These are phyloP conservation scores for Prunella fulvescens DNA, from an alignment of 2,113 vertebrate species.

Conservation along the genomic window DNA sequence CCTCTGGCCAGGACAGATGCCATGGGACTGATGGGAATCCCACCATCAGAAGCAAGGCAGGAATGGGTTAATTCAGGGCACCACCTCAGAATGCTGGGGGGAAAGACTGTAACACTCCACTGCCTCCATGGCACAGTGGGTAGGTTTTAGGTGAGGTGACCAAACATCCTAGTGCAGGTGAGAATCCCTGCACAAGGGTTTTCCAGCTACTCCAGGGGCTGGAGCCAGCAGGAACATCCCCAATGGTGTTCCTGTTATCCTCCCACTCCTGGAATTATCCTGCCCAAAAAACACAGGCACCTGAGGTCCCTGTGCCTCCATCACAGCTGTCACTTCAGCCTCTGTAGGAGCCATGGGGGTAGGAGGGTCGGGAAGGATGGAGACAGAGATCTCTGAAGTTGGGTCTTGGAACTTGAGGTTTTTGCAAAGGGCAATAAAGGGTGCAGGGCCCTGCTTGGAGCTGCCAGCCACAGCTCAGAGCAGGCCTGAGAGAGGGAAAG, in stretches of 20 bases:
- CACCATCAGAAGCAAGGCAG: background rate
- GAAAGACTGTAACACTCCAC: background rate
- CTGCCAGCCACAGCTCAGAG: too few relatives aligned
- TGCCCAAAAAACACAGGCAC: background rate
- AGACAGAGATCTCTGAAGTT: too few relatives aligned
- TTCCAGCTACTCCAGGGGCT: background rate
- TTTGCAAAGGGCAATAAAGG: too few relatives aligned
- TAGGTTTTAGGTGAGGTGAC: background rate
- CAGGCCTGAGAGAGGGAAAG: too few relatives aligned
- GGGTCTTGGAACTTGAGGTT: too few relatives aligned
- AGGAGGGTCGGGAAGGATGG: too few relatives aligned
- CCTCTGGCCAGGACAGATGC: background rate
- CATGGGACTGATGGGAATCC: background rate
- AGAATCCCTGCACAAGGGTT: background rate
- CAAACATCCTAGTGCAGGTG: background rate
- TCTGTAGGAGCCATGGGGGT: background rate
- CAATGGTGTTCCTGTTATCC: too few relatives aligned
- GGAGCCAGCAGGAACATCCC: background rate
- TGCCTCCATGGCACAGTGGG: background rate
- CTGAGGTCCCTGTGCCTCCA: fast-evolving
- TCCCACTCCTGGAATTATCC: fast-evolving
- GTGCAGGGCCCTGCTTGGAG: too few relatives aligned
- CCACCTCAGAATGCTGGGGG: background rate
- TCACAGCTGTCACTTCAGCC: background rate
- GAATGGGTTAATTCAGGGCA: background rate